Conservation (phyloP, 2,113 vertebrate species). For the Oophaga pumilio region DNA sequence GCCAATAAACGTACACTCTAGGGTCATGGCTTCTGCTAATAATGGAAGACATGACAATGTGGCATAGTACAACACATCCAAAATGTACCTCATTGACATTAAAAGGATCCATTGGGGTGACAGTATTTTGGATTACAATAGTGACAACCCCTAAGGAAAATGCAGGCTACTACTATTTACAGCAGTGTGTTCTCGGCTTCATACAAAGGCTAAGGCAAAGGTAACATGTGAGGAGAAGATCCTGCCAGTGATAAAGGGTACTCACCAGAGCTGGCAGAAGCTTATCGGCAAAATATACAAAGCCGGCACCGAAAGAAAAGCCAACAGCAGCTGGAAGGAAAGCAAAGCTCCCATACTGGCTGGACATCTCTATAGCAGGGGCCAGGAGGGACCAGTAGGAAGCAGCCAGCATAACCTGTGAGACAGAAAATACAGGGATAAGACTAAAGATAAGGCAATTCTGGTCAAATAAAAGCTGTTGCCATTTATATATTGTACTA, state of each 20-base stretch:
- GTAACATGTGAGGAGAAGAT: background rate
- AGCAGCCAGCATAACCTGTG: slow-evolving; percentile 93
- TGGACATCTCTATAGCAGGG: slow-evolving; percentile 90
- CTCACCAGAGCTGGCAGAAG: slow-evolving; percentile 74
- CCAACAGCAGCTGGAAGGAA: slow-evolving; percentile 89
- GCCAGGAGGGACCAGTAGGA: slow-evolving; percentile 97
- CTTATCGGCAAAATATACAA: slow-evolving; percentile 86
- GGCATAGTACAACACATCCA: background rate
- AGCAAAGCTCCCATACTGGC: slow-evolving; percentile 84
- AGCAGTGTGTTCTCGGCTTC: no score
- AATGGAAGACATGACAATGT: no score
- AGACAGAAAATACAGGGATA: slow-evolving; percentile 15
- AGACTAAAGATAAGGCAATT: background rate
- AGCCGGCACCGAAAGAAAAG: slow-evolving; percentile 86
- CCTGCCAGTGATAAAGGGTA: background rate
- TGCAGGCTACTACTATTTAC: no score
- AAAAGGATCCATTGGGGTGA: background rate
- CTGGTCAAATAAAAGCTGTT: no score
- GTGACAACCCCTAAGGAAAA: no score
- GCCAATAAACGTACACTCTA: no score
- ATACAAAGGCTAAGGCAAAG: no score
- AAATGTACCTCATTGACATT: background rate
- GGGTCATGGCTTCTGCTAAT: no score
- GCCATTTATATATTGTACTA: no score
- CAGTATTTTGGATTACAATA: background rate